Conservation (phyloP, 2,113 vertebrate genomes). For the Leptobrachium ailaonicum region DNA sequence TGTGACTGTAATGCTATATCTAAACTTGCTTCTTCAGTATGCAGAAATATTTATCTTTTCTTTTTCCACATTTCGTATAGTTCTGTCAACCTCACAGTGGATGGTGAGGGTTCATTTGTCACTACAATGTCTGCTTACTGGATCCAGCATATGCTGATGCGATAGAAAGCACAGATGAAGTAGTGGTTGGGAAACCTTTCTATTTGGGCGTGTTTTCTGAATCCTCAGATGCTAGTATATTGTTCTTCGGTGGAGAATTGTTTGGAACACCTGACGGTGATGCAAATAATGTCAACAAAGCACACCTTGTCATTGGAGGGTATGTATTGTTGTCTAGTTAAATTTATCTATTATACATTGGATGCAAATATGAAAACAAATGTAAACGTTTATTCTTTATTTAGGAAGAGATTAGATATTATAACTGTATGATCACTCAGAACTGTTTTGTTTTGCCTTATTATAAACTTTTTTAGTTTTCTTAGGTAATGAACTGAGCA, state of each 20-base stretch:
- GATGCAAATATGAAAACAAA: no score
- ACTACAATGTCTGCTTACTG: slow-evolving; percentile 32
- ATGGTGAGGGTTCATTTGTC: neutral
- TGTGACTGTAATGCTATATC: no score
- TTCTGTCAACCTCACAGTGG: slow-evolving; percentile 26
- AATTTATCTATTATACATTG: neutral
- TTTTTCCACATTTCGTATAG: neutral
- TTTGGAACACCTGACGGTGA: slow-evolving; percentile 30
- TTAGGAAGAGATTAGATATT: no score
- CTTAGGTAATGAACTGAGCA: no score
- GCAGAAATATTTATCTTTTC: neutral
- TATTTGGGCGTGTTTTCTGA: slow-evolving; percentile 12
- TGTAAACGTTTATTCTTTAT: no score
- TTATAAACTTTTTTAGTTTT: no score
- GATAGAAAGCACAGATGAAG: neutral
- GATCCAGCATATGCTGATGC: neutral
- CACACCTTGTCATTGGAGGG: slow-evolving; percentile 19
- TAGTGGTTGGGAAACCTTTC: slow-evolving; percentile 11
- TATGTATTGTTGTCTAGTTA: neutral
- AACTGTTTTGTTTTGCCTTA: no score
- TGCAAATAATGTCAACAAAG: slow-evolving; percentile 31
- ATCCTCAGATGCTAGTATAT: neutral
- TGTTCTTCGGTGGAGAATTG: slow-evolving; percentile 23
- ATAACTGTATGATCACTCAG: no score
- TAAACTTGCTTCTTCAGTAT: no score